Base-by-base conservation (phyloP, 2,888 invertebrate species). In the Phengaris alcon region DNA sequence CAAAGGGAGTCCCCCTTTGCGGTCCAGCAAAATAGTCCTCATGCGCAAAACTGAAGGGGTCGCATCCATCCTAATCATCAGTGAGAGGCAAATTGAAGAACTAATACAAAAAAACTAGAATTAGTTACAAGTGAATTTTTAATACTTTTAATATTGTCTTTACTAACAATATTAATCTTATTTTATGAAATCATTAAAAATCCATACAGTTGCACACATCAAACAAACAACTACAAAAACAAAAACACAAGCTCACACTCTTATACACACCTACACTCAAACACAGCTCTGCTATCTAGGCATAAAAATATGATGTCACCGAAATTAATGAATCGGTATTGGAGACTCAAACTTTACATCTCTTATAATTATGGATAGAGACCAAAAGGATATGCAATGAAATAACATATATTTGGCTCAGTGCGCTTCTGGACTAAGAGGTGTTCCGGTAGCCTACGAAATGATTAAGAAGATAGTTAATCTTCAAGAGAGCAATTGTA, bases 391-490 rank as follows among this genome's bases (percentile, higher is more conserved):
- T 13, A 54, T 13, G 6, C 10, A 12, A 54, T 54, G 54, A 10
- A 54, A 54, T 54, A 54, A 54, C 13, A 54, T 54, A n/a, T n/a
- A n/a, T n/a, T n/a, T n/a, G n/a, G n/a, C n/a, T n/a, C n/a, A 74
- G 73, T 78, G 78, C 74, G 75, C 74, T 73, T 77, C 75, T 51
- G 57, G 51, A 22, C 68, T 54, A 54, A 69, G 77, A 75, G 77
- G 77, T 22, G 54, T 64, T 35, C 73, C 77, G 57, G 76, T 78
- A 77, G 77, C 78, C 57, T 78, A 77, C 64, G 54, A 74, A 13
- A 76, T 76, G 55, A 44, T 77, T 8, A 72, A 76, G 12, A 35
- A 57, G 8, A 74, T 78, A 15, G 7, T 15, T 6, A 54, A 52
- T 13, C 48, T 74, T 8, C 55, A 52, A 12, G 7, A 9, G 5